phyloP scores from a whole-genome alignment of 2,888 invertebrate genomes.

The Lasioglossum figueresi region DNA sequence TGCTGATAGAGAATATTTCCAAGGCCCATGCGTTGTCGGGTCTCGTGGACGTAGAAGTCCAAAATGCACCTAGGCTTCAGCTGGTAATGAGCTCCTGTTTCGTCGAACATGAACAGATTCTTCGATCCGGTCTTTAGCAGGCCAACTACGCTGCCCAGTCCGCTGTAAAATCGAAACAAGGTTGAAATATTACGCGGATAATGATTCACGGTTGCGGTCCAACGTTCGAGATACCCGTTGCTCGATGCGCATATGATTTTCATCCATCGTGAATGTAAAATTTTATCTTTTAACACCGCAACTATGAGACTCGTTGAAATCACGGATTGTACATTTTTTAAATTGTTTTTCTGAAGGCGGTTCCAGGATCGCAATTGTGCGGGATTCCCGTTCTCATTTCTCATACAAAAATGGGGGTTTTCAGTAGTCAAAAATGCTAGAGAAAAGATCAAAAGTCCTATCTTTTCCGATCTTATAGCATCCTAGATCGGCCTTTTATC shows the following conservation, averaged over 20 bases:
- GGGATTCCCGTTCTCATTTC: too few relatives aligned
- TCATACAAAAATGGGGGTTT: too few relatives aligned
- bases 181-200: conserved; percentile 31
- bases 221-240: conserved; percentile 12
- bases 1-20: conserved; percentile 94
- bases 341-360: neutral
- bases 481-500: too few relatives aligned
- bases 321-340: neutral
- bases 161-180: conserved; percentile 85
- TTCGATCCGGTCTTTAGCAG: conserved; percentile 96
- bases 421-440: too few relatives aligned
- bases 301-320: neutral
- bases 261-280: neutral
- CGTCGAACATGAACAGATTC: conserved; percentile 93
- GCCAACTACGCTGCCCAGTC: conserved; percentile 90
- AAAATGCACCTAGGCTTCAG: conserved; percentile 94
- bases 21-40: conserved; percentile 93
- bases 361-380: too few relatives aligned
- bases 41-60: conserved; percentile 96
- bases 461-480: too few relatives aligned
- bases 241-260: conserved; percentile 14
- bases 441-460: too few relatives aligned
- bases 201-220: conserved; percentile 57
- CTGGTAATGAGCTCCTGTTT: conserved; percentile 89
- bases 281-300: neutral